Conservation (phyloP, 2,888 invertebrate genomes). For the Euplexia lucipara region DNA sequence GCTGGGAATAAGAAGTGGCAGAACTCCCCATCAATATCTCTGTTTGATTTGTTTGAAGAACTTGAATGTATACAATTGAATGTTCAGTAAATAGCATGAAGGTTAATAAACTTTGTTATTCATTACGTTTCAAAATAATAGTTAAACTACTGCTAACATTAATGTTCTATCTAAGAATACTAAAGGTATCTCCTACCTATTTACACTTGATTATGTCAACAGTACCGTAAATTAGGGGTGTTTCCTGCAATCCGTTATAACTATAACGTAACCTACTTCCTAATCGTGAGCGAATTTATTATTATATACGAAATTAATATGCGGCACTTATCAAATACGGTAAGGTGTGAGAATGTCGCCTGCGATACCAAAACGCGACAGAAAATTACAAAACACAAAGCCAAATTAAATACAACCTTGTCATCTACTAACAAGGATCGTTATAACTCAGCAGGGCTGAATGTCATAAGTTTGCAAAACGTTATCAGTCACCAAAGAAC, state of each 20-base stretch:
- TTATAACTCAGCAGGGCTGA: conserved; percentile 5
- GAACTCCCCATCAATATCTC: too few relatives aligned
- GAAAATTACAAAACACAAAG: background rate
- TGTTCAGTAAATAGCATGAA: too few relatives aligned
- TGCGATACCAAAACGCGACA: conserved; percentile 29
- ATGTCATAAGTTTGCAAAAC: conserved; percentile 47
- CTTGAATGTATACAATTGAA: too few relatives aligned
- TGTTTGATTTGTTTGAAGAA: too few relatives aligned
- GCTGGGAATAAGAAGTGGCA: too few relatives aligned
- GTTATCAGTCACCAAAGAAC: conserved; percentile 54
- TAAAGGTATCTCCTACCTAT: too few relatives aligned
- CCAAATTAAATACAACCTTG: conserved; percentile 27
- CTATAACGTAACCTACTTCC: conserved; percentile 48
- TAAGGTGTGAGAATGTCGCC: conserved; percentile 69
- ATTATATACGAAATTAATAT: conserved; percentile 58
- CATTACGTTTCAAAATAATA: too few relatives aligned
- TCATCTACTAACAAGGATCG: background rate
- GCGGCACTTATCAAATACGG: conserved; percentile 64
- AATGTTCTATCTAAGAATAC: background rate
- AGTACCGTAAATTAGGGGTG: conserved; percentile 19
- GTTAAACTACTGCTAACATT: too few relatives aligned
- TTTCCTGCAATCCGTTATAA: conserved; percentile 16
- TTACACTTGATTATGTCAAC: background rate
- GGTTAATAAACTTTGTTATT: too few relatives aligned
- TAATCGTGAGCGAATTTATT: conserved; percentile 47